phyloP scores from a whole-genome alignment of 2,797 vertebrate genomes.

The Sebastes diploproa region DNA sequence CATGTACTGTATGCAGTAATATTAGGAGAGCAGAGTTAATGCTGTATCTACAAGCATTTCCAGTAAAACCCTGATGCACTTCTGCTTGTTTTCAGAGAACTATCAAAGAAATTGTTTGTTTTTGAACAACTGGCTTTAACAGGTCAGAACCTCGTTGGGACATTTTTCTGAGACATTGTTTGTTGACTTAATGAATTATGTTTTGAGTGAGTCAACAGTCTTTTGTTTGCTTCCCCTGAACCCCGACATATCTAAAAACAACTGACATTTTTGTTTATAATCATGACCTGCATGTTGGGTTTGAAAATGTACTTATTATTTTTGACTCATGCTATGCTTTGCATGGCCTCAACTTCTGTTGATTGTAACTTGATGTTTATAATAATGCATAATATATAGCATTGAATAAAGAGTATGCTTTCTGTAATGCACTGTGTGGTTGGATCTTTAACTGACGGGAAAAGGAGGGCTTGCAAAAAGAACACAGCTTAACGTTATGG shows the following conservation, averaged over 20 bases:
- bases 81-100: conserved; percentile 48
- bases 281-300: conserved; percentile 63
- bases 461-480: not conserved
- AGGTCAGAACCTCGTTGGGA: conserved; percentile 4
- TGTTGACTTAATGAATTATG: conserved; percentile 49
- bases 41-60: conserved; percentile 35
- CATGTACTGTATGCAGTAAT: not conserved
- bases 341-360: conserved; percentile 65
- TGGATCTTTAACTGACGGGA: conserved; percentile 12
- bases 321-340: conserved; percentile 65
- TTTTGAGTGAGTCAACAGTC: conserved; percentile 14
- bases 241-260: conserved; percentile 37
- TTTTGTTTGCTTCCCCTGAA: conserved; percentile 45
- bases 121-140: conserved; percentile 45
- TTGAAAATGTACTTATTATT: conserved; percentile 62
- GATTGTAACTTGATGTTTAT: conserved; percentile 65
- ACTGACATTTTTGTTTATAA: conserved; percentile 21
- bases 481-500: not conserved
- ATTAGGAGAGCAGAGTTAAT: not conserved
- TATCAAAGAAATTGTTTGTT: conserved; percentile 53
- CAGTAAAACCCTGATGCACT: conserved; percentile 40
- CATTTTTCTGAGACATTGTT: conserved; percentile 47
- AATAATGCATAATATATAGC: conserved; percentile 65
- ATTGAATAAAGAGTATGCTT: conserved; percentile 75
- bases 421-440: conserved; percentile 47